These are phyloP conservation scores for Mormyrus hasselquistii DNA, from an alignment of 2,797 vertebrate genomes.

Conservation along the genomic window DNA sequence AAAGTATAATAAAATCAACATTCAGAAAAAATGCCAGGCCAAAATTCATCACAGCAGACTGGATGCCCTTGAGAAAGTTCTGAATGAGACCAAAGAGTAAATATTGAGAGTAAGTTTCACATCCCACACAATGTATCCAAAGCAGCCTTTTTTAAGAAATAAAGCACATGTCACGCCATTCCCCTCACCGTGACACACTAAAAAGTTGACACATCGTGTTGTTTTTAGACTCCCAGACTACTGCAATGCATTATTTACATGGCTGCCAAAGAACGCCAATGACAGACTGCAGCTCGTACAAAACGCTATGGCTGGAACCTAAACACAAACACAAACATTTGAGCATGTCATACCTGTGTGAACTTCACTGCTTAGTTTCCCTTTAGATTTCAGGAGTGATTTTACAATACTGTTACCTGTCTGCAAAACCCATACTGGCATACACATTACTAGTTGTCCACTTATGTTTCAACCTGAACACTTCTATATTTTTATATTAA, in stretches of 20 bases:
- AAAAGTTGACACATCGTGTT: conserved; percentile 2
- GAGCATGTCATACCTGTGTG: background rate
- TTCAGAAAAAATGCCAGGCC: background rate
- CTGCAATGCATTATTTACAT: background rate
- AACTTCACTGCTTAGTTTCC: background rate
- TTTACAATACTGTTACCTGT: background rate
- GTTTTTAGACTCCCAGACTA: background rate
- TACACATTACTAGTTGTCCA: background rate
- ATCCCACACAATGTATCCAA: background rate
- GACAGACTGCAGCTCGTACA: conserved; percentile 4
- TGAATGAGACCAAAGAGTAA: conserved; percentile 7
- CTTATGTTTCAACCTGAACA: background rate
- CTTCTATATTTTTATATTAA: background rate
- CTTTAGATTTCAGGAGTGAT: background rate
- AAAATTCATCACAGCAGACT: background rate
- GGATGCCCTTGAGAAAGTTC: conserved; percentile 4
- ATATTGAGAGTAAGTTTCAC: background rate
- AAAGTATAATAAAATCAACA: background rate
- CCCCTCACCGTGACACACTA: background rate
- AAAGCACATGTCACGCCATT: conserved; percentile 5
- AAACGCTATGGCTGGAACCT: background rate
- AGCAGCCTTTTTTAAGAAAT: background rate
- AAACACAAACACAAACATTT: background rate
- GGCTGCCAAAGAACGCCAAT: background rate
- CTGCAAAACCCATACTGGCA: background rate